Base-by-base conservation (phyloP, 2,888 invertebrate species). In the Noctuana brunneofusca region DNA sequence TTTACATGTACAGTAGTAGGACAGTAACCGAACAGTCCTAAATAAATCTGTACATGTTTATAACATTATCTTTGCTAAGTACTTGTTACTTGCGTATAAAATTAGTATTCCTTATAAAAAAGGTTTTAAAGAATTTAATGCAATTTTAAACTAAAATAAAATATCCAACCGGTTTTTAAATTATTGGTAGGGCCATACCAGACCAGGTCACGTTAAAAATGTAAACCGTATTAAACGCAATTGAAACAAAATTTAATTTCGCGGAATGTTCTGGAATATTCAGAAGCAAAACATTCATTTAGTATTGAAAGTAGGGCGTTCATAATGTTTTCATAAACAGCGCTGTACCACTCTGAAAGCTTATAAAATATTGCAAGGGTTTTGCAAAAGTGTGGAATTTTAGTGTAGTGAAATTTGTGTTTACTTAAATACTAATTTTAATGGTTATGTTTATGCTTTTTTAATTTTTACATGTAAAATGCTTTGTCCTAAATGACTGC, bases 211-310 rank as follows among this genome's bases (percentile, higher is more conserved):
- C 43, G 53, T 53, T 59, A 53, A 53, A 46, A 52, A 22, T 58
- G 27, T 52, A 43, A 58, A 43, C 50, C 41, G 38, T 59, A 59
- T 32, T 43, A 46, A 46, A 52, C 6, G 22, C 18, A 41, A 58
- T 58, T 41, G 14, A 59, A 52, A 59, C 43, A 59, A 59, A 59
- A 53, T 59, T 59, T 53, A 53, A 59, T 46, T 59, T 50, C 27
- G 14, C 32, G 22, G 30, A 48, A 46, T 38, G 14, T 58, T 55
- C 55, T n/a, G 35, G 38, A 58, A 8, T n/a, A 24, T 38, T 58
- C 38, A 35, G 12, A 5, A 9, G 27, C 18, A 52, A 58, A 59
- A 30, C 43, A 59, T 59, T 27, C 22, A 38, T 43, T 59, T 24
- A 30, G 18, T 52, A 52, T 59, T 59, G 58, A 53, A 59, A 59